Base-by-base conservation (phyloP, 2,888 invertebrate genomes). In the Beris morrisii region DNA sequence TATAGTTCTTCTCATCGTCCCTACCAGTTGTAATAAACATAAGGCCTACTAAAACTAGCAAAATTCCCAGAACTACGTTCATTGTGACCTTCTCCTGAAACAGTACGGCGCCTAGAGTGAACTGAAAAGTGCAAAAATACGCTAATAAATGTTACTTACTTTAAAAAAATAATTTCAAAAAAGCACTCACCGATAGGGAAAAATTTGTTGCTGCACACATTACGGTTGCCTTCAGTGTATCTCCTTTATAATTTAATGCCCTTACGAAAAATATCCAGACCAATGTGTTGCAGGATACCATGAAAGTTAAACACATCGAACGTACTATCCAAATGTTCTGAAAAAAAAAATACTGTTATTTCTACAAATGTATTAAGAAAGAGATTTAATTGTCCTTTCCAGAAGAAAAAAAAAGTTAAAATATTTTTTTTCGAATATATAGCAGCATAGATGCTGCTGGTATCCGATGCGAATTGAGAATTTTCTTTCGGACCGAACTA, bases 191-290 rank as follows among this genome's bases (percentile, higher is more conserved):
- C 73, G 87, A 86, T 72, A 83, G 76, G 65, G 85, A 75, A 74
- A 86, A 88, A 78, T 86, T 87, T 9, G 84, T 81, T n/a, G 86
- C 83, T 38, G 87, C 81, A 57, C 84, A 85, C 55, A 83, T 79
- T 5, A 87, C 83, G 5, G 87, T 87, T 2, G 84, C 83, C 4
- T 82, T 82, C 55, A 88, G 74, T 0, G 87, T 84, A 64, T 86
- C 85, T 53, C 81, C 80, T 4, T 81, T 78, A 22, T 79, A 75
- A 71, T 86, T 85, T 1, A 87, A 75, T 1, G 86, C 84, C 76
- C 85, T 86, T 1, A 86, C 83, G 74, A 84, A 87, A 71, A 84
- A 82, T 3, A 84, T 83, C 80, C 84, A 84, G 64, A 85, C 86
- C 9, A 82, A 76, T 0, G 83, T 80, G 75, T 88, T 88, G 69